Base-by-base conservation (phyloP, 2,888 invertebrate species). In the Cephus rjabovi region DNA sequence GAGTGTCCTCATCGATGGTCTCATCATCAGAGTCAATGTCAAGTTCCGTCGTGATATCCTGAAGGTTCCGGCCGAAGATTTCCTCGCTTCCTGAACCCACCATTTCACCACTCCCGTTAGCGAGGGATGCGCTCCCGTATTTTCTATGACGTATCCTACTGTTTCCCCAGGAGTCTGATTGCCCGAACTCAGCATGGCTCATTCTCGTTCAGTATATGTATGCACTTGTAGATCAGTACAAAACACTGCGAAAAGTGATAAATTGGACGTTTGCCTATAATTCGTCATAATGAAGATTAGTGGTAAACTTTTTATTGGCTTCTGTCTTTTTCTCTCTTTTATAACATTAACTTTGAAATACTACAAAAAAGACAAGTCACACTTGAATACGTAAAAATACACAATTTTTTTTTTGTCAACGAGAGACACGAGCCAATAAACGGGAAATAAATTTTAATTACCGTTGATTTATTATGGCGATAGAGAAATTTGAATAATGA, bases 11-110 rank as follows among this genome's bases (percentile, higher is more conserved):
- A 0, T 82, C 83, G 11, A 86, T 86, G 74, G 82, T 85, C 4
- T 87, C 86, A 1, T 88, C 87, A 23, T 90, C 89, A 76, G 85
- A 87, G 77, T 89, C 88, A 73, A 89, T 85, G 69, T 88, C 88
- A 82, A 90, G 76, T 33, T 89, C 89, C 86, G 87, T 88, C 75
- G 83, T 82, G 70, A 86, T 76, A 79, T 90, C 87, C 34, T 86
- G 81, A 76, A 90, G 78, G 73, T 88, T 86, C 23, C 88, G 85
- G 76, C 86, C 86, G 69, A 90, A 83, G 4, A 83, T 81, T 78
- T 91, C 90, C 34, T 87, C 87, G 80, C 85, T 89, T 75, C 89
- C 89, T 76, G 89, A 86, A 69, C 89, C 91, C 77, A 91, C 90
- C 91, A 91, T 91, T 81, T 87, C 85, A 79, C 80, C 81, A 23